phyloP scores from a whole-genome alignment of 2,888 invertebrate species.

The Linnaemya tessellans region DNA sequence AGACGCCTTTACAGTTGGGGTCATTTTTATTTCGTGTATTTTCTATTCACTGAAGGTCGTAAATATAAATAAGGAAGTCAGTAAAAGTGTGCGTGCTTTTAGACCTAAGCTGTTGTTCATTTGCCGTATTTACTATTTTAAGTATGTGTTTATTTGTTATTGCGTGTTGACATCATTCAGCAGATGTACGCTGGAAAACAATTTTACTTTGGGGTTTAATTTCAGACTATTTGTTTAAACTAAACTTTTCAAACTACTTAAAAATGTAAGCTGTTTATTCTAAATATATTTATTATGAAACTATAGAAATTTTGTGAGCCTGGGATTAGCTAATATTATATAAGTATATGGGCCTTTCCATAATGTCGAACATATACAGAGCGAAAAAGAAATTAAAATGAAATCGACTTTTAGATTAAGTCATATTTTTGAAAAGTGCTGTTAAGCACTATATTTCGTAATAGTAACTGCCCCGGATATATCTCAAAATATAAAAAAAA shows the following conservation, averaged over 20 bases:
- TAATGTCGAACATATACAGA: too few species aligned
- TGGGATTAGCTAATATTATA: too few species aligned
- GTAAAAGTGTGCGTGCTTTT: neutral
- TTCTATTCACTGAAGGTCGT: neutral
- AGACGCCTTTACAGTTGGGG: neutral
- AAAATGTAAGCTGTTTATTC: neutral
- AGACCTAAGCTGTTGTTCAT: neutral
- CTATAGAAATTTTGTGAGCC: neutral
- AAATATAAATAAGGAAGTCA: neutral
- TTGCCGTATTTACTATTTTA: neutral
- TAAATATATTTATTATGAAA: neutral
- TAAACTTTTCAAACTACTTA: neutral
- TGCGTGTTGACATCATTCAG: slow-evolving; percentile 37
- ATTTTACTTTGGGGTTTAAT: slow-evolving; percentile 7
- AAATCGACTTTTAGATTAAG: too few species aligned
- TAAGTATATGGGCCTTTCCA: too few species aligned
- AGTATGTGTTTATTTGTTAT: slow-evolving; percentile 23
- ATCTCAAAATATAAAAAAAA: too few species aligned
- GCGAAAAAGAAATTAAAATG: too few species aligned
- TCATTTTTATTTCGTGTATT: neutral
- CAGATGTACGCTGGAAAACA: neutral
- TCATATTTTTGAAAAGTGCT: too few species aligned
- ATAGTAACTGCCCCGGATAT: too few species aligned
- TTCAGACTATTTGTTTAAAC: neutral
- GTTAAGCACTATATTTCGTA: too few species aligned